phyloP scores from a whole-genome alignment of 2,797 vertebrate species.

The Poeciliopsis presidionis region DNA sequence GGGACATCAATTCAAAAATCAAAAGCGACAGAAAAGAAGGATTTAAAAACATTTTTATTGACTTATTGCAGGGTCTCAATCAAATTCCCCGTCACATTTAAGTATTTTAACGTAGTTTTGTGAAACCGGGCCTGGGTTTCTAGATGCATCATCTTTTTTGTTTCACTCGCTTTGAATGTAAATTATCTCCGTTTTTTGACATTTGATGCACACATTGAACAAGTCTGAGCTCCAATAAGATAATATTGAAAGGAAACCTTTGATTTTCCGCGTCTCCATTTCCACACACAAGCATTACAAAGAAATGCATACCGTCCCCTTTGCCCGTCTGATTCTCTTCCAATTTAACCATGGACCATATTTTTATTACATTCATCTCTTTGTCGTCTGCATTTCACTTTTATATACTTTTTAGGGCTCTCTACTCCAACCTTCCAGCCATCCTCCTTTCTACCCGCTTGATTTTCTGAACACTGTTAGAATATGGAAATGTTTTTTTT shows the following conservation, averaged over 20 bases:
- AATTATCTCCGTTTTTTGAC: constrained; percentile 13
- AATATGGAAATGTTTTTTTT: background rate
- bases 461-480: constrained; percentile 58
- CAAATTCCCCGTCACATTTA: too few relatives aligned
- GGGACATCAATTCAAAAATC: background rate
- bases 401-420: background rate
- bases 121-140: background rate
- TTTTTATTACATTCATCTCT: background rate
- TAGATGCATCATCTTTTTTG: background rate
- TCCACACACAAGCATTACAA: background rate
- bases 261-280: background rate
- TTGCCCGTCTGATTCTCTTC: background rate
- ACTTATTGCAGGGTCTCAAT: background rate
- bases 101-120: constrained; percentile 21
- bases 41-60: constrained; percentile 11
- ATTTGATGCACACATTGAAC: background rate
- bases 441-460: constrained; percentile 28
- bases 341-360: constrained; percentile 5
- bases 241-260: constrained; percentile 17
- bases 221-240: constrained; percentile 4
- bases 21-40: background rate
- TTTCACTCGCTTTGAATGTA: constrained; percentile 14
- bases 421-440: background rate
- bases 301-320: background rate
- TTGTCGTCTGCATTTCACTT: background rate